These are phyloP conservation scores for Gymnocephalus cernua DNA, from an alignment of 2,113 vertebrate species.

Conservation along the genomic window DNA sequence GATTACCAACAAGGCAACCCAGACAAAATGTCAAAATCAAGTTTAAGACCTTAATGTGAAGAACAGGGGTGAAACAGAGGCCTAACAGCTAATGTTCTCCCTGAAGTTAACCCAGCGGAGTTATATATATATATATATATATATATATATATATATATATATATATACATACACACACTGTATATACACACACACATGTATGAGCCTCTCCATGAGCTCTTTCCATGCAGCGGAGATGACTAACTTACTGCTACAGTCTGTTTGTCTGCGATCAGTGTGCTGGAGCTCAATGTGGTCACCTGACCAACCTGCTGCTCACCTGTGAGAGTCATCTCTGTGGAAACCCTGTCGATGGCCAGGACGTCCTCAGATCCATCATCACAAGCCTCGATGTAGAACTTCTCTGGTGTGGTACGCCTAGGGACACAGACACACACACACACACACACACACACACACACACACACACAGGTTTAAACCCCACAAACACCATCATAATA, in stretches of 20 bases:
- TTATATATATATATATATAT: too few species aligned
- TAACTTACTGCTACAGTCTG: neutral
- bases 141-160: too few species aligned
- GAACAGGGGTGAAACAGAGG: too few species aligned
- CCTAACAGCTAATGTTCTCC: too few species aligned
- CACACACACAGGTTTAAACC: neutral
- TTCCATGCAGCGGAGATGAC: too few species aligned
- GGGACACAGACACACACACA: neutral
- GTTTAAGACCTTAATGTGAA: too few species aligned
- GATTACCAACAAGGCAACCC: neutral
- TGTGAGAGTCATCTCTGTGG: slow-evolving; percentile 93
- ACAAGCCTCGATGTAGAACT: slow-evolving; percentile 94
- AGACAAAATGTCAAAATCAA: too few species aligned
- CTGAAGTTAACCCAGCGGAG: too few species aligned
- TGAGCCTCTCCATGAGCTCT: too few species aligned
- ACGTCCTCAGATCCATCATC: slow-evolving; percentile 91
- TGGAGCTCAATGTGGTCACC: neutral
- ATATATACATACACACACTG: too few species aligned
- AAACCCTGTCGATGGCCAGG: slow-evolving; percentile 93
- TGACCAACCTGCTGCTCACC: slow-evolving; percentile 78
- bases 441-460: neutral
- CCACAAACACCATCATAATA: neutral
- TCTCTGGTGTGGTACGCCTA: slow-evolving; percentile 93
- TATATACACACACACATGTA: too few species aligned
- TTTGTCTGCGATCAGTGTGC: neutral